phyloP scores from a whole-genome alignment of 2,888 invertebrate genomes.

The Ptychoptera albimana region DNA sequence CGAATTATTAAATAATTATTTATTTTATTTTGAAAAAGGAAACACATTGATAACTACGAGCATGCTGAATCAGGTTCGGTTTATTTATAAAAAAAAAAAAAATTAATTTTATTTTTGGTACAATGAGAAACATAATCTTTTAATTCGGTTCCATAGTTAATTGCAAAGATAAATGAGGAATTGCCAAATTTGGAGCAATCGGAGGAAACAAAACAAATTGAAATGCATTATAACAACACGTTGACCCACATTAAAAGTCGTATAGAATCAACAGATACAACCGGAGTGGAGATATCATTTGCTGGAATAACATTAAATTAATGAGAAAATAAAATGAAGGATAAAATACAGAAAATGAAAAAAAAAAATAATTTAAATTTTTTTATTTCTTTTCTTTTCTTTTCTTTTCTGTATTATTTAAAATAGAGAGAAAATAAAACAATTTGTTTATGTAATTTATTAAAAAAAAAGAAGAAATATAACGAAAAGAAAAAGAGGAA shows the following conservation, averaged over 20 bases:
- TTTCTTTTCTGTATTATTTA: too few species aligned
- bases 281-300: conserved; percentile 28
- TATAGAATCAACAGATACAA: conserved; percentile 26
- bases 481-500: too few species aligned
- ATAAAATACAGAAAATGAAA: too few species aligned
- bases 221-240: conserved; percentile 86
- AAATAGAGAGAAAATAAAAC: too few species aligned
- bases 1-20: conserved; percentile 85
- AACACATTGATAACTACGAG: conserved; percentile 42
- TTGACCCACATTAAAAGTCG: conserved; percentile 63
- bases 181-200: conserved; percentile 84
- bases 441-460: too few species aligned
- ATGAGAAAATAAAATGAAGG: not conserved
- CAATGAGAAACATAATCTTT: conserved; percentile 12
- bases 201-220: conserved; percentile 93
- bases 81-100: not conserved
- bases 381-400: too few species aligned
- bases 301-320: conserved; percentile 29
- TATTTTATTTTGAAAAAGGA: conserved; percentile 83
- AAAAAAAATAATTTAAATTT: too few species aligned
- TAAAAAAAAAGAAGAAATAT: too few species aligned
- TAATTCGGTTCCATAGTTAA: conserved; percentile 43
- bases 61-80: conserved; percentile 37
- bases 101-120: conserved; percentile 9
- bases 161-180: conserved; percentile 85